Evolutionary conservation across 2,113 vertebrate genomes (phyloP).

Genomic region (Felis catus): F.catus_Fca126_mat1.0 CM031413.1:82395501-82396000

Average conservation of each 20-base stretch:
- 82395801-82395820: constrained; percentile 19
- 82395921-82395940: constrained; percentile 94
- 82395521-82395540: constrained; percentile 42
- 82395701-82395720: not conserved
- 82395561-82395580: constrained; percentile 38
- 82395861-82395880: constrained; percentile 88
- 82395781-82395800: not conserved
- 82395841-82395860: constrained; percentile 36
- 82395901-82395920: constrained; percentile 92
- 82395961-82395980: constrained; percentile 93
- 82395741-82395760: not conserved
- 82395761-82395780: not conserved
- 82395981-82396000: constrained; percentile 89
- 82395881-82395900: constrained; percentile 92
- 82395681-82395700: constrained; percentile 11
- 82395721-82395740: not conserved
- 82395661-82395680: constrained; percentile 20
- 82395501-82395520: not conserved
- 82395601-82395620: not conserved
- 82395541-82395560: constrained; percentile 23
- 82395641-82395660: not conserved
- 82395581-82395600: not conserved
- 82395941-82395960: constrained; percentile 96
- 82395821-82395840: not conserved
- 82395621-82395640: constrained; percentile 21